phyloP scores from a whole-genome alignment of 2,888 invertebrate species.

The Athalia rosae region DNA sequence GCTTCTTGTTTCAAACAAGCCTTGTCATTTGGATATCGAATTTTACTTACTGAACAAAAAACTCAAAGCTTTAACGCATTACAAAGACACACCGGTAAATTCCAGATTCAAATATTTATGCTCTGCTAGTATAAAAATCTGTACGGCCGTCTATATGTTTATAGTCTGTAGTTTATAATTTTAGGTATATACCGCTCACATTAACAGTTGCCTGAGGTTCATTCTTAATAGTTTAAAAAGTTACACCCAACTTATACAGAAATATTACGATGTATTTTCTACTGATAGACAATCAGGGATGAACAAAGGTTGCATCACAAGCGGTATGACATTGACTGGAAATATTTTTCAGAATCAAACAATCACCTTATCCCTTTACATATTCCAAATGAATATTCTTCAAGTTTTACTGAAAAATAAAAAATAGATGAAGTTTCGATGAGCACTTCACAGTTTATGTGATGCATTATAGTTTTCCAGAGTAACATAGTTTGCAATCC shows the following conservation, averaged over 20 bases:
- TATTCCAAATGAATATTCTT: neutral
- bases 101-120: neutral
- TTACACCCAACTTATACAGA: neutral
- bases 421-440: neutral
- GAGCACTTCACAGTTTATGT: no score
- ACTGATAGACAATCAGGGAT: neutral
- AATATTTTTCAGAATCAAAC: neutral
- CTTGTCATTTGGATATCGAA: neutral
- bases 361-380: neutral
- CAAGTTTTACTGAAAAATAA: slow-evolving; percentile 1
- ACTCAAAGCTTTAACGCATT: slow-evolving; percentile 32
- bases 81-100: slow-evolving; percentile 34
- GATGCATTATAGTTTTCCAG: no score
- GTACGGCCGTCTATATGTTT: neutral
- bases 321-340: neutral
- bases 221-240: neutral
- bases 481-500: no score
- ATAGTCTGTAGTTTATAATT: neutral
- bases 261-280: neutral
- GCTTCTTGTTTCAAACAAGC: slow-evolving; percentile 37
- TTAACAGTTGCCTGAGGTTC: neutral
- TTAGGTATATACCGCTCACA: neutral
- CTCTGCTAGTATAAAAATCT: slow-evolving; percentile 11
- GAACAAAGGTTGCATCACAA: neutral
- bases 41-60: slow-evolving; percentile 8